Evolutionary conservation across 2,888 invertebrate species (phyloP).

Genomic region (Ceriagrion tenellum): DNA sequence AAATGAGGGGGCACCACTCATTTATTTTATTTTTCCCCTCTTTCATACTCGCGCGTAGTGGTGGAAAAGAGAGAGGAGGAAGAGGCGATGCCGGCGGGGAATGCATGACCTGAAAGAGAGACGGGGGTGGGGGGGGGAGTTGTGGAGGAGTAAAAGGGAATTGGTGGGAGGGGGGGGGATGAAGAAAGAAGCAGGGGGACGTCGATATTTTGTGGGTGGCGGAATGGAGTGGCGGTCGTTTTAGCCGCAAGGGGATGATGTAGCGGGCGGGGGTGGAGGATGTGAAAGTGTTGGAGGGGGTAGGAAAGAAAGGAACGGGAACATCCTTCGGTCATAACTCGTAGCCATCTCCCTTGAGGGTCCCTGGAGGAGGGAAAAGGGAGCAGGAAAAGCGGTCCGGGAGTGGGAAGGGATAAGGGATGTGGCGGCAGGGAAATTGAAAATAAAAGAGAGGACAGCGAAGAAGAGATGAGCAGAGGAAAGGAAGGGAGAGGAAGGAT

Average conservation of each 20-base stretch:
- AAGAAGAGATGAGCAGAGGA: not conserved
- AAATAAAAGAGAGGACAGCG: conserved; percentile 45
- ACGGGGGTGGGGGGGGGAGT: not conserved
- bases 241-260: conserved; percentile 28
- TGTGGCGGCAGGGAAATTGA: conserved; percentile 52
- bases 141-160: not conserved
- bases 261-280: not conserved
- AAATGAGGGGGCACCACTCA: not conserved
- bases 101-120: not conserved
- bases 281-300: not conserved
- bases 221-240: conserved; percentile 56
- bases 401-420: not conserved
- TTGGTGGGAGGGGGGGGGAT: not conserved
- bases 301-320: not conserved
- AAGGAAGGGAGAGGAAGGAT: not conserved
- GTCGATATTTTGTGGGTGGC: conserved; percentile 7
- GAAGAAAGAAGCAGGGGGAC: not conserved
- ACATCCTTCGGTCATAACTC: conserved; percentile 55
- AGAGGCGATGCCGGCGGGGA: not conserved
- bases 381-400: no score
- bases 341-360: conserved; percentile 20
- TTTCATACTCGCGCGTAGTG: not conserved
- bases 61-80: not conserved
- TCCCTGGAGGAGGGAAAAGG: not conserved
- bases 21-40: not conserved